Percentiles rank a stretch among this genome's conserved stretches.
Conservation (phyloP, 2,797 vertebrate genomes). For the Phalanger gymnotis region DNA sequence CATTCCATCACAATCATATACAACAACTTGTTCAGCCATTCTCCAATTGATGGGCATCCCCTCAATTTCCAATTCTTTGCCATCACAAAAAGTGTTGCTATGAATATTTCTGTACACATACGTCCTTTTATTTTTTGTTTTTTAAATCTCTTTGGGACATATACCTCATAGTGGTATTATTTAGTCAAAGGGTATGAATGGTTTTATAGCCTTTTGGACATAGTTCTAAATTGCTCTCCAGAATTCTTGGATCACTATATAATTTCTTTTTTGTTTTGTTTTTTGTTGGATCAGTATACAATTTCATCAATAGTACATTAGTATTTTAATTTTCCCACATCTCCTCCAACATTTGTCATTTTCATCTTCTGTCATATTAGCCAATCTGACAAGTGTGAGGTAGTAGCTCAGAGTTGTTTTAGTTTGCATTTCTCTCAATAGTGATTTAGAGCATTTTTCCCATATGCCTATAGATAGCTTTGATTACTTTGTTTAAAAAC, state of each 20-base stretch:
- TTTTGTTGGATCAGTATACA: neutral
- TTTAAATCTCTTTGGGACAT: neutral
- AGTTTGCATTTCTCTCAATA: neutral
- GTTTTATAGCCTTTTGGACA: too few species aligned
- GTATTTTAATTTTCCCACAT: neutral
- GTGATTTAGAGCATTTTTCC: neutral
- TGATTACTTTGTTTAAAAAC: neutral
- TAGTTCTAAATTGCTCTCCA: neutral
- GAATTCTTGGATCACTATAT: too few species aligned
- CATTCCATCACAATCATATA: neutral
- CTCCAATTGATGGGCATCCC: neutral
- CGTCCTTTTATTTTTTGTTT: neutral
- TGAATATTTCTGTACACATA: neutral
- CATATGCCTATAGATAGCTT: neutral
- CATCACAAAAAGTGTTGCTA: neutral
- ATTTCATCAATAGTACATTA: neutral
- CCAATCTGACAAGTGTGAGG: neutral
- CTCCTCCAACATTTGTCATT: neutral
- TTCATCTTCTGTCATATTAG: neutral
- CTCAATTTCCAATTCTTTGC: neutral
- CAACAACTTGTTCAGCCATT: neutral
- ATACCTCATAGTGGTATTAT: neutral
- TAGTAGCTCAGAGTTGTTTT: neutral
- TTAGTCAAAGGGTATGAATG: neutral
- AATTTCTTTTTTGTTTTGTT: too few species aligned